phyloP scores from a whole-genome alignment of 2,888 invertebrate species.

The Stramonita haemastoma region DNA sequence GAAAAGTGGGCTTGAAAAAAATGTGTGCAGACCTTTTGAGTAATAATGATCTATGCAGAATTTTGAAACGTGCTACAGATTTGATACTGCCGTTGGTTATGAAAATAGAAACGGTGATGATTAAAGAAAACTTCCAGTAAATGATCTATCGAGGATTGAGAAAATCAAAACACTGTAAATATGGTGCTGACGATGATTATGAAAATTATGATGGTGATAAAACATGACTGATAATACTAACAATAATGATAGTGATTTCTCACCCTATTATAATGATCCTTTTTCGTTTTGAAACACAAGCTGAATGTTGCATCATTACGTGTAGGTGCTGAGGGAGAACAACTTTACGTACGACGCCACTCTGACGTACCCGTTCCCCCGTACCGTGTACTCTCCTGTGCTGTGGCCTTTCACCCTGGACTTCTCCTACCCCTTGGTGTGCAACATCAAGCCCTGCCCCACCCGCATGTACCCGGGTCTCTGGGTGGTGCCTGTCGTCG shows the following conservation, averaged over 20 bases:
- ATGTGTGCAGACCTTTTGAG: no score
- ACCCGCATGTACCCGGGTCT: constrained; percentile 78
- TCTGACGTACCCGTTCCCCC: constrained; percentile 86
- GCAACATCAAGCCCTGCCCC: constrained; percentile 72
- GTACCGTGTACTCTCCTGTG: constrained; percentile 89
- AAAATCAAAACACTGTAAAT: no score
- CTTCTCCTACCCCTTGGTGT: constrained; percentile 78
- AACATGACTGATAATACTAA: not conserved
- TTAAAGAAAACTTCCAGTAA: no score
- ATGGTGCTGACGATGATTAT: not conserved
- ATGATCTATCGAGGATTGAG: no score
- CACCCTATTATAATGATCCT: not conserved
- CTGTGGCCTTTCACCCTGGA: constrained; percentile 95
- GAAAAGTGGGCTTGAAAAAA: no score
- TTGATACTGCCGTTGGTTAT: no score
- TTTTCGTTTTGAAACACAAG: not conserved
- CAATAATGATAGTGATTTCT: not conserved
- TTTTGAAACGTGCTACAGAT: no score
- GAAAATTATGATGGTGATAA: not conserved
- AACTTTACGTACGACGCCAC: constrained; percentile 71
- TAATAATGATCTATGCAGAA: no score
- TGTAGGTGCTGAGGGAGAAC: constrained; percentile 81
- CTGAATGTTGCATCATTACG: no score
- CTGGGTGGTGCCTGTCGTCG: constrained; percentile 84
- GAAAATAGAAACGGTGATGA: no score